Base-by-base conservation (phyloP, 23 tunicate species). In the Ascidia mentula region DNA sequence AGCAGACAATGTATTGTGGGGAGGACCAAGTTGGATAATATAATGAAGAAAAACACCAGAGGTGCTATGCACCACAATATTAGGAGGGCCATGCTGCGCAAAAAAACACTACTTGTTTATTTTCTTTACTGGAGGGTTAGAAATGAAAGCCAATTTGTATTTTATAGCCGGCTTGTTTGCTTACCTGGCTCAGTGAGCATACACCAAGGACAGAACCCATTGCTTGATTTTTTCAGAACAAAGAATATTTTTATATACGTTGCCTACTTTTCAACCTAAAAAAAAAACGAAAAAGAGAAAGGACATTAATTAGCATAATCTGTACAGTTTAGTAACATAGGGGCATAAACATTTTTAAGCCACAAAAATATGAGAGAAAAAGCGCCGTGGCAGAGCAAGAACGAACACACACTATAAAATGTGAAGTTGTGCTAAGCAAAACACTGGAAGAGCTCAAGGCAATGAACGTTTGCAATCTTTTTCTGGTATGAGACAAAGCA, bases 371-470 rank as follows among this genome's bases (percentile, higher is more conserved):
- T 20, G 65, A 20, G 13, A n/a, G n/a, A n/a, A 53, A 53, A 53
- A 53, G 65, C 65, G 65, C 65, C 65, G 24, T 53, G 24, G 13
- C n/a, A n/a, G n/a, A n/a, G n/a, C 13, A 53, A 53, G 24, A 9
- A 53, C 22, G 65, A 6, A 53, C 4, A 9, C 2, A 20, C 28
- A 20, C 28, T 20, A 53, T 53, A 53, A 53, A 53, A 53, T 53
- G 24, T 28, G 24, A 3, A 53, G 24, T 3, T 53, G 65, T 9
- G 65, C 53, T 9, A 26, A 53, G 65, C 22, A 5, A 53, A 53
- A 53, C 65, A 53, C 65, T 53, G 65, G 65, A 53, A 53, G 65
- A 53, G 65, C 65, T n/a, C n/a, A 53, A 53, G 24, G 24, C 24
- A 53, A 53, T 53, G 65, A 53, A 26, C 65, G 24, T 26, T 9